phyloP scores from a whole-genome alignment of 2,797 vertebrate genomes.

The Gorsachius magnificus region DNA sequence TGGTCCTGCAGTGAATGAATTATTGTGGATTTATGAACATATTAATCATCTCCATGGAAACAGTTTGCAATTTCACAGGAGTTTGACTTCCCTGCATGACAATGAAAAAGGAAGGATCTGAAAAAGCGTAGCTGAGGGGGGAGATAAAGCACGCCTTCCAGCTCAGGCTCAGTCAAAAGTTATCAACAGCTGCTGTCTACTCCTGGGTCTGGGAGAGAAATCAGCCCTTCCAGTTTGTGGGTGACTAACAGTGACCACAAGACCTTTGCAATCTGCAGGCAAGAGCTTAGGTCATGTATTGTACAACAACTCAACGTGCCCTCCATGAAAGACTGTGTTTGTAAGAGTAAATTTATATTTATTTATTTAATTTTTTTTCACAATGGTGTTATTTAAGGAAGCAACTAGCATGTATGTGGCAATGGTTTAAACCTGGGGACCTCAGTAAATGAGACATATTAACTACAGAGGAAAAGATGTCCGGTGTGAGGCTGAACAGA shows the following conservation, averaged over 20 bases:
- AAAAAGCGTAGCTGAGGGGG: neutral
- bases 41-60: constrained; percentile 68
- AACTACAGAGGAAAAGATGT: neutral
- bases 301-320: neutral
- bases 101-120: neutral
- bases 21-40: constrained; percentile 51
- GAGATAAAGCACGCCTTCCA: neutral
- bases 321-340: neutral
- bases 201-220: neutral
- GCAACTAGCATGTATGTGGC: neutral
- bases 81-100: constrained; percentile 8
- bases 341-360: neutral
- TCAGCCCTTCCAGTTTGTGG: neutral
- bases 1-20: constrained; percentile 36
- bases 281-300: neutral
- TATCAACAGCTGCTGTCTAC: neutral
- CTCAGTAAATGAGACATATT: neutral
- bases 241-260: neutral
- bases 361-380: too few relatives aligned
- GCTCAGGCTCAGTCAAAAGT: neutral
- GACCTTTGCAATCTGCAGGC: neutral
- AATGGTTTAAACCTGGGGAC: neutral
- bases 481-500: neutral
- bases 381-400: neutral
- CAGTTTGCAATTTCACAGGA: constrained; percentile 35